Evolutionary conservation across 2,113 vertebrate species (phyloP).

Genomic region (Podocnemis expansa): DNA sequence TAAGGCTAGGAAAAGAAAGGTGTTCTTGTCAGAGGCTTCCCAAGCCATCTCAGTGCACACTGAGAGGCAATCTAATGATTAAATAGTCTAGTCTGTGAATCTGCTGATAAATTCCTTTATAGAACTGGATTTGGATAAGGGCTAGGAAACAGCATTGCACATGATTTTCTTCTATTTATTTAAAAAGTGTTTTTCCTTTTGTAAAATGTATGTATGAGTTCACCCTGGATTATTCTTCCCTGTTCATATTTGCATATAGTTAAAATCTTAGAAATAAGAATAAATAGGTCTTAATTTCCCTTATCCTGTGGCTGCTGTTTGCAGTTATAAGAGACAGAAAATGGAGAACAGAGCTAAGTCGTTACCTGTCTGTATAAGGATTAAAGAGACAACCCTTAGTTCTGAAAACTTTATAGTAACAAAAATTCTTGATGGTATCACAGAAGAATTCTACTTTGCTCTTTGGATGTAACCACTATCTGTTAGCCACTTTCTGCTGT

Average conservation of each 20-base stretch:
- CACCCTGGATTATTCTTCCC: neutral
- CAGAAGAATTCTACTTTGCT: neutral
- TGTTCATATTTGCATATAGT: neutral
- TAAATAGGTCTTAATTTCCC: neutral
- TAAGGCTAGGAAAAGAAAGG: no score
- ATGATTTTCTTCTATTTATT: neutral
- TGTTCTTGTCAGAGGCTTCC: no score
- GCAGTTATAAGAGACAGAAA: neutral
- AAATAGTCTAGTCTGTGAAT: neutral
- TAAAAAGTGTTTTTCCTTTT: neutral
- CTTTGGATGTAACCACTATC: neutral
- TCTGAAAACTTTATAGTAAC: neutral
- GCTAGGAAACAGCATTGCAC: neutral
- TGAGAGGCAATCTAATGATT: no score
- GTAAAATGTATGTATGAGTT: neutral
- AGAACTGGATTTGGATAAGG: neutral
- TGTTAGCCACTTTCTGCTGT: neutral
- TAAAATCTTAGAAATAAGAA: neutral
- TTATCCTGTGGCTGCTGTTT: neutral
- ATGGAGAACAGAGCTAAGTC: neutral
- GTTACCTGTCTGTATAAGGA: neutral
- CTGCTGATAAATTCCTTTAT: neutral
- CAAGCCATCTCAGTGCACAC: no score
- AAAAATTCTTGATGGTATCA: neutral
- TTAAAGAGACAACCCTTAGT: neutral